These are phyloP conservation scores for Macrocentrus cingulum DNA, from an alignment of 1,140 invertebrate species.

Conservation along the genomic window DNA sequence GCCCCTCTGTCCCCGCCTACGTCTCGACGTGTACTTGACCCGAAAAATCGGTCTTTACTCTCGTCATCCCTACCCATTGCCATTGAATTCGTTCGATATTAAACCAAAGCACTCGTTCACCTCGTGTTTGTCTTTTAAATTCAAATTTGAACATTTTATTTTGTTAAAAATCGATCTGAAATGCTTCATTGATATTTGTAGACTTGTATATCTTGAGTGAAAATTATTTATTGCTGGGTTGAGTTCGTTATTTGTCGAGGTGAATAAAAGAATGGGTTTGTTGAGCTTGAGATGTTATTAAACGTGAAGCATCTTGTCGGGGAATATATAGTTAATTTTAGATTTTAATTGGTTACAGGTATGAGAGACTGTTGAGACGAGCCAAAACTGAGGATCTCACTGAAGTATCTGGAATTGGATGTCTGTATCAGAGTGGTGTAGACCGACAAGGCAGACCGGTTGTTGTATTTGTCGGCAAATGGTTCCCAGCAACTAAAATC, in stretches of 20 bases:
- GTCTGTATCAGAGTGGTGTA: conserved; percentile 88
- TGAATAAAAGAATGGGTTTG: no score
- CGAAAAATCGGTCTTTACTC: conserved; percentile 20
- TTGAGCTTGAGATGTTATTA: no score
- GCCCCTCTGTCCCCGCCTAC: neutral
- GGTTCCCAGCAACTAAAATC: conserved; percentile 85
- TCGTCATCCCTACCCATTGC: neutral
- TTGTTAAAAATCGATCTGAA: no score
- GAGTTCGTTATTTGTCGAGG: no score
- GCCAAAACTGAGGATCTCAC: conserved; percentile 87
- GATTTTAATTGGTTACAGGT: conserved; percentile 62
- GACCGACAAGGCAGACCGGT: conserved; percentile 88
- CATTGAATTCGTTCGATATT: conserved; percentile 15
- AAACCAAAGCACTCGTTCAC: neutral
- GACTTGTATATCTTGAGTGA: neutral
- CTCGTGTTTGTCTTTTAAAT: no score
- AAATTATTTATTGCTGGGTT: neutral
- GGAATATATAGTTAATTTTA: neutral
- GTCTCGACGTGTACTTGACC: conserved; percentile 22
- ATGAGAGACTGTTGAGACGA: conserved; percentile 83
- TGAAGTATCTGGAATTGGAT: conserved; percentile 88
- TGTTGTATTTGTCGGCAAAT: conserved; percentile 91
- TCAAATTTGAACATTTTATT: no score
- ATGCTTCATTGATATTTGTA: no score
- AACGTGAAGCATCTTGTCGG: neutral